Base-by-base conservation (phyloP, 2,113 vertebrate genomes). In the Apeltes quadracus region DNA sequence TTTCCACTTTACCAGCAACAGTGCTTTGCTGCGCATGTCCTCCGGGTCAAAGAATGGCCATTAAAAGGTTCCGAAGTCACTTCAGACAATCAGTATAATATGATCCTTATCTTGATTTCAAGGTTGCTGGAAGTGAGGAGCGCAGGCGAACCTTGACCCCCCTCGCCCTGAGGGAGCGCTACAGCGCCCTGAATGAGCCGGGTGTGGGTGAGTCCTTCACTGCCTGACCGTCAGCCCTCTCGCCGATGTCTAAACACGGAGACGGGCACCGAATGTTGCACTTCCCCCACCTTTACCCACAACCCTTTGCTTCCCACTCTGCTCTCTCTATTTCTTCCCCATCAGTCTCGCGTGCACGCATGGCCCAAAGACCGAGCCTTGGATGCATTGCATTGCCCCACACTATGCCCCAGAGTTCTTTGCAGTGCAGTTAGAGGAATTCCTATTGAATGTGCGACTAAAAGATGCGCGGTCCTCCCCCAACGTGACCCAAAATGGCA, bases 81-180 rank as follows among this genome's bases (percentile, higher is more conserved):
- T 32, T 41, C 0, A 3, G 12, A 14, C 5, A 16, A 10, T 64
- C 32, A 44, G 25, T 7, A 12, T 64, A 39, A 61, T 38, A 4
- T 22, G 1, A 29, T 38, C 9, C 1, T 23, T 5, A 32, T 44
- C 23, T 66, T 32, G 68, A 65, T 51, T 61, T 14, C 32, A 82
- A 99, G 97, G 93, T 93, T 11, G 92, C 88, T 0, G 92, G 95
- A 66, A 94, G 94, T 0, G 96, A 98, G 50, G 97, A 98, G 59
- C 93, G 95, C 36, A 93, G 95, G 75, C 94, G 97, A 78, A 98
- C 96, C 0, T 75, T 98, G 81, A 99, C 97, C 0, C 97, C 97
- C 0, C 81, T 99, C 20, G 94, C 96, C 48, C 93, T 98, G 84
- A 90, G 96, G 61, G 96, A 97, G 87, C 93, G 96, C 75, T 98